These are phyloP conservation scores for Forbesichthys agassizii DNA, from an alignment of 2,113 vertebrate genomes.

Conservation along the genomic window DNA sequence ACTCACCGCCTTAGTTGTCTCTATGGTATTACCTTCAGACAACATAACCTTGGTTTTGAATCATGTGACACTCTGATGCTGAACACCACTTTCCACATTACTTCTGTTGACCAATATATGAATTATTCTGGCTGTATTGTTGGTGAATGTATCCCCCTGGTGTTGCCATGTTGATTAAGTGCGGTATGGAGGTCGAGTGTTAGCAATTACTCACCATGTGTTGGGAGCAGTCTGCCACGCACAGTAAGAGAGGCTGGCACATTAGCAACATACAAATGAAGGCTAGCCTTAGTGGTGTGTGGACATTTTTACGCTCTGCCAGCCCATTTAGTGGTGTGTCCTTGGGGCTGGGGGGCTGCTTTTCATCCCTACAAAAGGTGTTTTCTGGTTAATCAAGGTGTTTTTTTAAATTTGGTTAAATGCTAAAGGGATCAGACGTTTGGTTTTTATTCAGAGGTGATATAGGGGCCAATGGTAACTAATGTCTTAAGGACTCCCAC, in stretches of 20 bases:
- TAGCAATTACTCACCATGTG: constrained; percentile 71
- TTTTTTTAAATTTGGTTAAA: constrained; percentile 75
- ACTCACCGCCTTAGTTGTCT: not conserved
- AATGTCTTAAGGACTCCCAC: constrained; percentile 28
- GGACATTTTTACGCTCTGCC: constrained; percentile 63
- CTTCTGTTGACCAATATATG: constrained; percentile 68
- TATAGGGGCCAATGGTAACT: constrained; percentile 46
- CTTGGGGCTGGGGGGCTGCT: constrained; percentile 66
- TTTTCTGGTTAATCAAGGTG: constrained; percentile 65
- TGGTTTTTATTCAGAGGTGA: constrained; percentile 65
- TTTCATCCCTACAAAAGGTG: constrained; percentile 55
- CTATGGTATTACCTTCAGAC: constrained; percentile 46
- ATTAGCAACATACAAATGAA: constrained; percentile 77
- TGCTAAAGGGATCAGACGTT: constrained; percentile 62
- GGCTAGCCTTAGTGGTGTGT: constrained; percentile 51
- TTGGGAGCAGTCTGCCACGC: constrained; percentile 61
- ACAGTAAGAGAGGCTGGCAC: constrained; percentile 60
- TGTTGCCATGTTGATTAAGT: constrained; percentile 69
- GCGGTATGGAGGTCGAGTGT: constrained; percentile 67
- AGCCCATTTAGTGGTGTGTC: constrained; percentile 60
- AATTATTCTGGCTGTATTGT: constrained; percentile 70
- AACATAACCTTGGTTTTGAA: constrained; percentile 63
- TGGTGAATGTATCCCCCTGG: constrained; percentile 65
- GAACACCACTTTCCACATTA: constrained; percentile 52
- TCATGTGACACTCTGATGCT: constrained; percentile 56